These are phyloP conservation scores for Sebastes fasciatus DNA, from an alignment of 2,113 vertebrate species.

Conservation along the genomic window DNA sequence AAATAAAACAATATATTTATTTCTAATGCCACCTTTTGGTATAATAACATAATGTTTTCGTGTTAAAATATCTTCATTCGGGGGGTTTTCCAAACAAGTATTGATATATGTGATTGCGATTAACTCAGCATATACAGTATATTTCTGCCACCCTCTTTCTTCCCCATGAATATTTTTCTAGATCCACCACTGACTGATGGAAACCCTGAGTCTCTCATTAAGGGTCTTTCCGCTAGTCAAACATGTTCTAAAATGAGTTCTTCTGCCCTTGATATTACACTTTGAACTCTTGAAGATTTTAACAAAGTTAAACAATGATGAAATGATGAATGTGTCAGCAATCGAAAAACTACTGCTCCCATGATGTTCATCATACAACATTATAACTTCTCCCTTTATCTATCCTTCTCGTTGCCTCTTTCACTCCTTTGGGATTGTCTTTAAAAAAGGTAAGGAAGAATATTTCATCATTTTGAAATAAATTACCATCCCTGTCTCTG, in stretches of 20 bases:
- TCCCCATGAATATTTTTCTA: too few relatives aligned
- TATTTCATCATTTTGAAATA: too few relatives aligned
- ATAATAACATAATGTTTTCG: too few relatives aligned
- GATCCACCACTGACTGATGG: too few relatives aligned
- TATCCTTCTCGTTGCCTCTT: background rate
- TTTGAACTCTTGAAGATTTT: background rate
- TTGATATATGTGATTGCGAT: too few relatives aligned
- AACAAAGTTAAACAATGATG: background rate
- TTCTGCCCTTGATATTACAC: background rate
- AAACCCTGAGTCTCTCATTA: background rate
- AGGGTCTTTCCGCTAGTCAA: background rate
- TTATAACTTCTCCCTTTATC: background rate
- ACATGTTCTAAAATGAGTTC: background rate
- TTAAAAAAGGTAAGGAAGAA: background rate
- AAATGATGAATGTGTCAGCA: background rate
- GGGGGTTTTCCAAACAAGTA: too few relatives aligned
- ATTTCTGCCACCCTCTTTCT: too few relatives aligned
- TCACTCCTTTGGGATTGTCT: background rate
- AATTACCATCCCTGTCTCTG: too few relatives aligned
- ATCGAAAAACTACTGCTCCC: background rate
- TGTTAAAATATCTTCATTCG: too few relatives aligned
- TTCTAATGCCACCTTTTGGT: too few relatives aligned
- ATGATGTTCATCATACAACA: background rate
- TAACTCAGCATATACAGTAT: too few relatives aligned
- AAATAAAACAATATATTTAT: too few relatives aligned